phyloP scores from a whole-genome alignment of 2,888 invertebrate species.

The Mythimna ferrago region DNA sequence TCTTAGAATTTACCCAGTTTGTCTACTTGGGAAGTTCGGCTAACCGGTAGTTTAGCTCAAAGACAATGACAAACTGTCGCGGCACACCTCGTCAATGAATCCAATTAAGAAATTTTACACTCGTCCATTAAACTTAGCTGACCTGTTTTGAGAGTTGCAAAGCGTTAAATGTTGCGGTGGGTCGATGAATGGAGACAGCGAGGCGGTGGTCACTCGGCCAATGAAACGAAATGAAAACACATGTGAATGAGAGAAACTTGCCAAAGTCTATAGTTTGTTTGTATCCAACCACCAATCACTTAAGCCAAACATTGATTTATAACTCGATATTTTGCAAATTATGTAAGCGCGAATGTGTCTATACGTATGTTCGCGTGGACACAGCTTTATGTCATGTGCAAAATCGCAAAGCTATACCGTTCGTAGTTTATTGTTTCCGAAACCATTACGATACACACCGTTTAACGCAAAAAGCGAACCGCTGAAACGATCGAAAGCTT shows the following conservation, averaged over 20 bases:
- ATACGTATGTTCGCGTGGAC: conserved; percentile 46
- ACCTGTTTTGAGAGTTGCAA: conserved; percentile 73
- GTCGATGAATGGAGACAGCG: conserved; percentile 49
- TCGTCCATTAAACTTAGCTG: conserved; percentile 80
- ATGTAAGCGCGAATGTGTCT: conserved; percentile 25
- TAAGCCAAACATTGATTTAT: conserved; percentile 25
- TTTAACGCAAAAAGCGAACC: conserved; percentile 79
- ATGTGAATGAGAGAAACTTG: conserved; percentile 12
- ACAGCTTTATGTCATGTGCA: conserved; percentile 57
- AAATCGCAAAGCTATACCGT: conserved; percentile 71
- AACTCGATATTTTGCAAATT: conserved; percentile 25
- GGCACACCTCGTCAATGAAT: conserved; percentile 79
- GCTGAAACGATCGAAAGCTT: conserved; percentile 73
- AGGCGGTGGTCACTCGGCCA: conserved; percentile 19
- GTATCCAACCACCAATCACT: conserved; percentile 23
- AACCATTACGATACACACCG: conserved; percentile 81
- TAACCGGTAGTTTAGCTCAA: conserved; percentile 61
- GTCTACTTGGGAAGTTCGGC: conserved; percentile 59
- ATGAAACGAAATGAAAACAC: conserved; percentile 40
- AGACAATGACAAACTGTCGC: conserved; percentile 71
- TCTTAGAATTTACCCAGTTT: conserved; percentile 58
- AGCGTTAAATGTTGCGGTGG: conserved; percentile 65
- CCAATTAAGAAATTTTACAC: conserved; percentile 81
- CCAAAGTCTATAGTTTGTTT: conserved; percentile 20
- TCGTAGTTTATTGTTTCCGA: conserved; percentile 79